Base-by-base conservation (phyloP, 1,140 invertebrate genomes). In the Drosophila ambigua region DNA sequence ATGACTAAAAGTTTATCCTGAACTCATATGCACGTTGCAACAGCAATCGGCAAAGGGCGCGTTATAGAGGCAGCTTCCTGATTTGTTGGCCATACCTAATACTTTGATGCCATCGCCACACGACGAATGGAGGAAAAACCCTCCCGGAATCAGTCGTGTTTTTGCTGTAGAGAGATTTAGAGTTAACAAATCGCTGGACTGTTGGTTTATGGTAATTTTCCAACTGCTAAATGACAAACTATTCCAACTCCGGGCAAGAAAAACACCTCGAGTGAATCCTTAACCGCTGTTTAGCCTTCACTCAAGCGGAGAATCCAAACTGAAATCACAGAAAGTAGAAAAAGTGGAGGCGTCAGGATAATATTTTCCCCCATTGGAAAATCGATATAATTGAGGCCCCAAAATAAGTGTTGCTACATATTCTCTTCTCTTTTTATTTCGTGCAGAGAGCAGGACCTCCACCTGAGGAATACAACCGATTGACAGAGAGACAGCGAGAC, bases 161-260 rank as follows among this genome's bases (percentile, higher is more conserved):
- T 69, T 71, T 71, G 67, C 67, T 71, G 65, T 68, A 65, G 65
- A 71, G 67, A 65, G 52, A 64, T 67, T 69, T 45, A 66, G 31
- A 50, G 65, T 71, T 69, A 49, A 58, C 35, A 13, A 71, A 50
- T 49, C 44, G 31, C 31, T 26, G 11, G 7, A 58, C 43, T 69
- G 67, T 71, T 71, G 69, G 58, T 69, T 71, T 71, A 69, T 58
- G 67, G 67, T 71, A 71, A 71, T 49, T 66, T 66, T 66, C 11
- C n/a, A 4, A 20, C n/a, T 23, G 50, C 2, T 24, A 20, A 24
- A n/a, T 16, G 41, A 4, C 11, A 39, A 39, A 39, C 13, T 39
- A 39, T 39, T 39, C 35, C 35, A 39, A 39, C 11, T 39, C 4
- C 4, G 5, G 4, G 2, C 11, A 4, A 1, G 4, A 4, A 11